Evolutionary conservation across 2,888 invertebrate genomes (phyloP).

Genomic region (Eucriotettix oculatus): DNA sequence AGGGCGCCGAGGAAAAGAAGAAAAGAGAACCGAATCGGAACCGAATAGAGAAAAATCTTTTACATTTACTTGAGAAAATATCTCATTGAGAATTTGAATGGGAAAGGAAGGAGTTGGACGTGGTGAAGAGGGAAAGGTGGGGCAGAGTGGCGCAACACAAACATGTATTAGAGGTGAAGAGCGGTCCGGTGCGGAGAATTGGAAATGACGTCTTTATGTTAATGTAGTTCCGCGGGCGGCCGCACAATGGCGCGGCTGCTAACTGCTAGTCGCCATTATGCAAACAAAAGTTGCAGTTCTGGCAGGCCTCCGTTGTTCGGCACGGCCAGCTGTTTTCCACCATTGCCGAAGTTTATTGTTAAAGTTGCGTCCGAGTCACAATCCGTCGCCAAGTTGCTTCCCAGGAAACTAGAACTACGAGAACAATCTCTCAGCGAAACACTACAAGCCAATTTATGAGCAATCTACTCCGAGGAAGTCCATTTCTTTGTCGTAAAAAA

Average conservation of each 20-base stretch:
- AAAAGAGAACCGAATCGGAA: neutral
- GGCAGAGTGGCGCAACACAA: neutral
- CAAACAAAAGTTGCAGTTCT: slow-evolving; percentile 11
- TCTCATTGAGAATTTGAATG: neutral
- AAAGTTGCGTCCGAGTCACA: too few species aligned
- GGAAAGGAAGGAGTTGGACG: neutral
- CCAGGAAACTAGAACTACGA: too few species aligned
- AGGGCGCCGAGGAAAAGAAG: neutral
- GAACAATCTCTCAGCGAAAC: too few species aligned
- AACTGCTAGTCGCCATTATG: slow-evolving; percentile 13
- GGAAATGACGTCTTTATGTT: slow-evolving; percentile 12
- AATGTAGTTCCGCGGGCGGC: slow-evolving; percentile 5
- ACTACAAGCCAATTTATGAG: too few species aligned
- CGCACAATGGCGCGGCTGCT: slow-evolving; percentile 9
- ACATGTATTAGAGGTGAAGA: neutral
- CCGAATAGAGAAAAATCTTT: neutral
- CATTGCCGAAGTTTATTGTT: too few species aligned
- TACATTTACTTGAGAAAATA: neutral
- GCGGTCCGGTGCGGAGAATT: slow-evolving; percentile 4
- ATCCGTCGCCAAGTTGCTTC: too few species aligned
- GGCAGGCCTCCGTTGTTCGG: too few species aligned
- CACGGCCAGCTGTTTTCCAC: too few species aligned
- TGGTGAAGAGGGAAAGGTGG: neutral
- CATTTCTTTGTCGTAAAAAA: too few species aligned
- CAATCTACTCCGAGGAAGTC: too few species aligned